Percentiles rank a stretch among this genome's conserved stretches.
These are phyloP conservation scores for Laticauda laticaudata DNA, from an alignment of 2,113 vertebrate genomes.

Conservation along the genomic window DNA sequence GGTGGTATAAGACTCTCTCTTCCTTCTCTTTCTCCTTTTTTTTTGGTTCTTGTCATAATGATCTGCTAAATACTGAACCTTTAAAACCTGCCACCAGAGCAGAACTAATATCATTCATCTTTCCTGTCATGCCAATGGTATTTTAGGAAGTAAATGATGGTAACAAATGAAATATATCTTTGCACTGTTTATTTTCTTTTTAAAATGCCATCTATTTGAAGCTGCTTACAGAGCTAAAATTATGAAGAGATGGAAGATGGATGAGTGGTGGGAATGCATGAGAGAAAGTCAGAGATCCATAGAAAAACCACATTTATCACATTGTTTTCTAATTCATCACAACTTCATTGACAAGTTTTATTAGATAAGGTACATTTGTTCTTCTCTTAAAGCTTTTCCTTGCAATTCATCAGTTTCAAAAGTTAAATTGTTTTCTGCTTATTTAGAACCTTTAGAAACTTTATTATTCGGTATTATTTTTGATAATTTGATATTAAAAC, in stretches of 20 bases:
- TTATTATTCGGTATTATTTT: neutral
- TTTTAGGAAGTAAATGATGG: conserved; percentile 28
- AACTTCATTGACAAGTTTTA: neutral
- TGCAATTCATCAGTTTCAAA: neutral
- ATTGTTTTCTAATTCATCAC: conserved; percentile 14
- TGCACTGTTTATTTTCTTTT: conserved; percentile 16
- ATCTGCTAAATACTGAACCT: conserved; percentile 20
- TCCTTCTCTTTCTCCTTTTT: neutral
- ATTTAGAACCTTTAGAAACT: neutral
- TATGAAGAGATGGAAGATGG: conserved; percentile 1
- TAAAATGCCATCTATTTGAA: conserved; percentile 18
- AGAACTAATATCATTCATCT: conserved; percentile 34
- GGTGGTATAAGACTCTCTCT: neutral
- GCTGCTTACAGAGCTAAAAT: conserved; percentile 12
- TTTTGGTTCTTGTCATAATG: neutral
- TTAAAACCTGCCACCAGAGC: conserved; percentile 24
- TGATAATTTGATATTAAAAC: neutral
- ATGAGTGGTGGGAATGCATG: conserved; percentile 15
- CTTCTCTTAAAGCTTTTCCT: neutral
- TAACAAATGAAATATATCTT: conserved; percentile 10
- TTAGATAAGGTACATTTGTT: neutral
- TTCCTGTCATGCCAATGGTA: conserved; percentile 19
- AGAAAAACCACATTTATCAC: conserved; percentile 5
- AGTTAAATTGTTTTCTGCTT: neutral
- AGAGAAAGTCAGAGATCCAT: conserved; percentile 10